Evolutionary conservation across 2,888 invertebrate genomes (phyloP).

Genomic region (Cybosia mesomella): DNA sequence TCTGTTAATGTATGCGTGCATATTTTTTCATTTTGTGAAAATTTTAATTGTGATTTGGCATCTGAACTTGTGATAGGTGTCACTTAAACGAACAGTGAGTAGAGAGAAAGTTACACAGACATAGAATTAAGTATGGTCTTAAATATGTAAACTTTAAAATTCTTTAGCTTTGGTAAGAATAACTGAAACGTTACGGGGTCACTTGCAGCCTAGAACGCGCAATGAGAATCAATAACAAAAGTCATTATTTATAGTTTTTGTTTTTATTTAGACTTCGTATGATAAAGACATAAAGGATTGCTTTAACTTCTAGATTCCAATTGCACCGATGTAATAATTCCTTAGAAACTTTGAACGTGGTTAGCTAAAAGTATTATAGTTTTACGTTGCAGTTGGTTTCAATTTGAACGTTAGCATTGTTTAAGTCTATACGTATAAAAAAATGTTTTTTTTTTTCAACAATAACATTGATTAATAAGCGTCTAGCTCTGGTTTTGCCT

Average conservation of each 20-base stretch:
- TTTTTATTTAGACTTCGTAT: conserved; percentile 63
- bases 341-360: conserved; percentile 17
- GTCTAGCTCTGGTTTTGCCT: too few relatives aligned
- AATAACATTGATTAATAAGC: too few relatives aligned
- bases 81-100: not conserved
- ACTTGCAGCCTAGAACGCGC: conserved; percentile 54
- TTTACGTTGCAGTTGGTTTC: conserved; percentile 5
- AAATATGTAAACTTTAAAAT: not conserved
- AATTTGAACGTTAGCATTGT: too few relatives aligned
- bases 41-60: not conserved
- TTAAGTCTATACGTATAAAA: too few relatives aligned
- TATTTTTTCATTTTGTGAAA: too few relatives aligned
- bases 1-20: too few relatives aligned
- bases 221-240: conserved; percentile 71
- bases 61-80: not conserved
- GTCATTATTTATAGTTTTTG: conserved; percentile 59
- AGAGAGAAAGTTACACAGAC: not conserved
- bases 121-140: not conserved
- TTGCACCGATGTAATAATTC: conserved; percentile 50
- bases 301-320: conserved; percentile 59
- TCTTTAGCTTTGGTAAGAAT: not conserved
- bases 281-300: conserved; percentile 64
- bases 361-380: conserved; percentile 14
- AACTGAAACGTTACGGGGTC: conserved; percentile 11
- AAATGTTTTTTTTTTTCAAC: too few relatives aligned